phyloP scores from a whole-genome alignment of 2,797 vertebrate species.

The Syndactyla subalaris region DNA sequence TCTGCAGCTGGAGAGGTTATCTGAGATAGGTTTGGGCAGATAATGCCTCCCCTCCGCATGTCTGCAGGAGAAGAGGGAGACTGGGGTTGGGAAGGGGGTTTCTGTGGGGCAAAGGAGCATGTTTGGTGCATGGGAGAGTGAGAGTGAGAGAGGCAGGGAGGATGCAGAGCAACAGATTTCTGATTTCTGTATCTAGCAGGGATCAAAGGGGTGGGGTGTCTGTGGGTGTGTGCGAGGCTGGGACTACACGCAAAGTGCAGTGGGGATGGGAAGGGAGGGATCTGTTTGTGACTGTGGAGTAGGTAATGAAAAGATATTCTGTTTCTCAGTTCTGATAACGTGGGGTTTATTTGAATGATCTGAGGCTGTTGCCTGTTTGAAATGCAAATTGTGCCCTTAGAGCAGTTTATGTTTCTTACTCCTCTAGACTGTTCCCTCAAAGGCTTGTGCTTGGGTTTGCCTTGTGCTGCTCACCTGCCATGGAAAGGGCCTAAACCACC shows the following conservation, averaged over 20 bases:
- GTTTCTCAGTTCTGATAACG: slow-evolving; percentile 40
- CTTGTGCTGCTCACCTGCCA: slow-evolving; percentile 10
- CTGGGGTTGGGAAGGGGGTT: not conserved
- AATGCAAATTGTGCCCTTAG: slow-evolving; percentile 58
- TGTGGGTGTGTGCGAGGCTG: slow-evolving; percentile 26
- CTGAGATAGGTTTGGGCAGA: not conserved
- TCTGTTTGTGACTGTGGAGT: slow-evolving; percentile 25
- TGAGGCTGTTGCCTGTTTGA: slow-evolving; percentile 60
- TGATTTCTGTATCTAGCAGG: not conserved
- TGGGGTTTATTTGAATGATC: slow-evolving; percentile 46
- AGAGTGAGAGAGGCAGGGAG: not conserved
- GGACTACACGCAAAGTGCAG: not conserved
- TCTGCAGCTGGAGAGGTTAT: not conserved
- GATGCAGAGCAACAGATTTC: not conserved
- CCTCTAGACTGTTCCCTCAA: slow-evolving; percentile 24
- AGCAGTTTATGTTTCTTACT: slow-evolving; percentile 35
- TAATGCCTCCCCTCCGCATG: rapidly evolving
- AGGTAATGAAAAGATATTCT: slow-evolving; percentile 32
- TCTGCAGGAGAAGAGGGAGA: not conserved
- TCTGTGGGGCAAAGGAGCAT: not conserved
- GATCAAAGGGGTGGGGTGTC: slow-evolving; percentile 35
- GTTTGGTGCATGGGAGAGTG: not conserved
- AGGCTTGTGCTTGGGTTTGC: not conserved
- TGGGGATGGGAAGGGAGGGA: slow-evolving; percentile 31
- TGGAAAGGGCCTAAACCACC: not conserved